phyloP scores from a whole-genome alignment of 1,140 invertebrate species.

The Pseudobourletiella spinata region DNA sequence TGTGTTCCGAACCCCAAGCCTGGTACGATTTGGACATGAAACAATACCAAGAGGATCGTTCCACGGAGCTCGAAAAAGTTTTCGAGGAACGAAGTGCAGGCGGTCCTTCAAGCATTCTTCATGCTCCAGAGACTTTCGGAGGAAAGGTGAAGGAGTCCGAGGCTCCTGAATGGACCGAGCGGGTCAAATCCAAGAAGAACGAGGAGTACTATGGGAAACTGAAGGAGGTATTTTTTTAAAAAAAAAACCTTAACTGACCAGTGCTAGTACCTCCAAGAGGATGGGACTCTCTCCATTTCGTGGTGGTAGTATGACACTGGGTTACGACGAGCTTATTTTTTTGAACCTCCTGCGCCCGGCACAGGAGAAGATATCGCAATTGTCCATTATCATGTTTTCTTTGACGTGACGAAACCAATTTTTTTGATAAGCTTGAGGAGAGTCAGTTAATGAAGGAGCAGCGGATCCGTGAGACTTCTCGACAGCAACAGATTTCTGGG shows the following conservation, averaged over 20 bases:
- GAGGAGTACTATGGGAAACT: constrained; percentile 76
- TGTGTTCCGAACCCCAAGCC: constrained; percentile 47
- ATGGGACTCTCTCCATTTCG: too few species aligned
- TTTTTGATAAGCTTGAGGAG: constrained; percentile 54
- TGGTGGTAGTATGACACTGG: too few species aligned
- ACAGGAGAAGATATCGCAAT: too few species aligned
- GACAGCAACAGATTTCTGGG: constrained; percentile 74
- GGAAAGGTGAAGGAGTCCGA: constrained; percentile 41
- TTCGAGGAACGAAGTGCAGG: constrained; percentile 70
- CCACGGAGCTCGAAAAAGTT: constrained; percentile 72
- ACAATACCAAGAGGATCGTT: constrained; percentile 72
- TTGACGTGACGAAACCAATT: background rate
- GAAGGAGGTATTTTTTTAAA: constrained; percentile 49
- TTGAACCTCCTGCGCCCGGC: too few species aligned
- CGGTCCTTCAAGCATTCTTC: constrained; percentile 36
- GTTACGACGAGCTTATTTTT: too few species aligned
- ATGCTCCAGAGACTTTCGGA: constrained; percentile 36
- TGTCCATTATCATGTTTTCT: too few species aligned
- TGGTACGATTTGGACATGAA: constrained; percentile 84
- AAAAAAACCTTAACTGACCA: background rate
- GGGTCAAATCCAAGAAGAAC: constrained; percentile 65
- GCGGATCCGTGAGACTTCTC: constrained; percentile 59
- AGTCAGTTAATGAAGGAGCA: constrained; percentile 73
- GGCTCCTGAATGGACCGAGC: constrained; percentile 71
- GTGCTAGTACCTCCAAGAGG: too few species aligned